phyloP scores from a whole-genome alignment of 2,797 vertebrate genomes.

The Stomatorhinus walkeri region DNA sequence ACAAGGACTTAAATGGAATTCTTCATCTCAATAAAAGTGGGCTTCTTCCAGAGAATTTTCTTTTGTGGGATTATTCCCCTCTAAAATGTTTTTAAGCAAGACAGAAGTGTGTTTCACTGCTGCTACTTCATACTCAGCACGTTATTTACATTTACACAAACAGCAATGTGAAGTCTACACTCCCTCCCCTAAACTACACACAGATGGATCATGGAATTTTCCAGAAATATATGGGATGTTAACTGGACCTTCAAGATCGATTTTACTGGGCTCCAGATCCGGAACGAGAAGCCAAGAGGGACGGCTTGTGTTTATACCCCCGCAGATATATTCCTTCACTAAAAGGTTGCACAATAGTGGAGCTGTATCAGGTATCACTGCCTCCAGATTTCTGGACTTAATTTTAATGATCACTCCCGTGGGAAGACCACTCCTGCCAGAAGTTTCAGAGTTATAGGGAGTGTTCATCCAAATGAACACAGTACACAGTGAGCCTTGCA shows the following conservation, averaged over 20 bases:
- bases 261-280: conserved; percentile 1
- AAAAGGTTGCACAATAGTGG: conserved; percentile 30
- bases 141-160: conserved; percentile 24
- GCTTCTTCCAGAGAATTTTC: neutral
- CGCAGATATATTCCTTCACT: neutral
- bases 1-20: neutral
- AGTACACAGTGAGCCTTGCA: conserved; percentile 35
- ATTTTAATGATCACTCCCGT: conserved; percentile 58
- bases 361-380: conserved; percentile 52
- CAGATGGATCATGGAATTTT: conserved; percentile 24
- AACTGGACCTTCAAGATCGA: neutral
- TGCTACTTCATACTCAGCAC: neutral
- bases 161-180: neutral
- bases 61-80: neutral
- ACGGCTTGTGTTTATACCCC: neutral
- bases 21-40: neutral
- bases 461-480: conserved; percentile 62
- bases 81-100: neutral
- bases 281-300: neutral
- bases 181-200: conserved; percentile 18
- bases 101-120: neutral
- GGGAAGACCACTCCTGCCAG: conserved; percentile 59
- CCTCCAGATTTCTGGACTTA: conserved; percentile 64
- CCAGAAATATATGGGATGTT: conserved; percentile 14
- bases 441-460: conserved; percentile 56